These are phyloP conservation scores for Aulostomus chinensis DNA, from an alignment of 2,797 vertebrate genomes.

Conservation along the genomic window DNA sequence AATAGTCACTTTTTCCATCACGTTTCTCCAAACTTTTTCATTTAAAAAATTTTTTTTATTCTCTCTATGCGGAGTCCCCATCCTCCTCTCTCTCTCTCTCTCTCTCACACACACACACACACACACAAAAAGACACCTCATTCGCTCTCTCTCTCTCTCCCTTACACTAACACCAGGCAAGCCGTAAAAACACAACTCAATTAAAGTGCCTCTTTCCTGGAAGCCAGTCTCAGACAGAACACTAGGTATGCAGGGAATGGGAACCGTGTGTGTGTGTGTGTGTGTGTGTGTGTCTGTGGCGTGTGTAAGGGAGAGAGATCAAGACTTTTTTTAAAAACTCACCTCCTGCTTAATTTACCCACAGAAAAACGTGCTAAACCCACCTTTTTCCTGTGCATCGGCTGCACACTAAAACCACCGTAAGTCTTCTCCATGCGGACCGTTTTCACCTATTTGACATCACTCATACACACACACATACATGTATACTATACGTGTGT, in stretches of 20 bases:
- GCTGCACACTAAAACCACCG: conserved; percentile 31
- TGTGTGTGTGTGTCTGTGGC: conserved; percentile 34
- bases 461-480: conserved; percentile 9
- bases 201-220: conserved; percentile 87
- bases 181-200: conserved; percentile 86
- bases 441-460: conserved; percentile 68
- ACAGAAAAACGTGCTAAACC: conserved; percentile 30
- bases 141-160: conserved; percentile 47
- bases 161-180: conserved; percentile 74
- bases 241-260: conserved; percentile 84
- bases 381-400: conserved; percentile 6
- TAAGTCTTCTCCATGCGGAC: conserved; percentile 61
- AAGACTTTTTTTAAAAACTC: conserved; percentile 19
- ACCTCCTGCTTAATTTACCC: conserved; percentile 55
- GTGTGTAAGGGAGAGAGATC: conserved; percentile 12
- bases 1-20: conserved; percentile 22
- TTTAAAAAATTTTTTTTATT: neutral
- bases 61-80: conserved; percentile 17
- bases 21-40: conserved; percentile 6
- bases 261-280: conserved; percentile 71
- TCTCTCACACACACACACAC: conserved; percentile 3
- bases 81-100: conserved; percentile 4
- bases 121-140: conserved; percentile 41
- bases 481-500: neutral
- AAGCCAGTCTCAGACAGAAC: conserved; percentile 81